These are phyloP conservation scores for Pipistrellus kuhlii DNA, from an alignment of 2,797 vertebrate genomes.

Conservation along the genomic window DNA sequence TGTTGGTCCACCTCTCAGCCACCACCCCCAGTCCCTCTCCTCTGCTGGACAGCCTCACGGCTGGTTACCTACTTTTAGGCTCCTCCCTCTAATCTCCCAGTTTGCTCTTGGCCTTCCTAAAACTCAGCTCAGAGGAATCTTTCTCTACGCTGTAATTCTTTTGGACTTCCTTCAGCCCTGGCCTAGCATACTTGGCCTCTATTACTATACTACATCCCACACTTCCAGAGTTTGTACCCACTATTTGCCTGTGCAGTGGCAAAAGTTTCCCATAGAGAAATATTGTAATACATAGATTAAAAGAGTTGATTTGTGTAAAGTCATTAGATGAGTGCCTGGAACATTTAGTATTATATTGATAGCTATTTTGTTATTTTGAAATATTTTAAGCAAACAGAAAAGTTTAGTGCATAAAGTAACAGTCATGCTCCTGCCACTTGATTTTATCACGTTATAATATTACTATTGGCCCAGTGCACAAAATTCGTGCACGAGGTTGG, in stretches of 20 bases:
- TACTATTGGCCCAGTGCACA: neutral
- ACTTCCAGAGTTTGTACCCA: neutral
- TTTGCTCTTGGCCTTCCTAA: neutral
- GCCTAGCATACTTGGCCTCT: neutral
- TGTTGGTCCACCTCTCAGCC: neutral
- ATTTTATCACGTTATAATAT: neutral
- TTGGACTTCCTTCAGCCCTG: neutral
- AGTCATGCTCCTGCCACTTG: neutral
- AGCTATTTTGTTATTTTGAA: constrained; percentile 41
- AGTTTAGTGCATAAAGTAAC: neutral
- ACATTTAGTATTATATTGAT: neutral
- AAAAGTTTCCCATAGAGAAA: neutral
- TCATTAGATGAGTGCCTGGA: neutral
- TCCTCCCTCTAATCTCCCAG: neutral
- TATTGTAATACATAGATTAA: neutral
- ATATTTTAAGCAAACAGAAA: constrained; percentile 26
- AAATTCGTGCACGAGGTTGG: too few species aligned
- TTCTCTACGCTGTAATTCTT: neutral
- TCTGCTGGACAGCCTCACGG: neutral
- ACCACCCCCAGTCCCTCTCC: neutral
- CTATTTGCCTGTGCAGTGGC: neutral
- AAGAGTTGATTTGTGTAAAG: neutral
- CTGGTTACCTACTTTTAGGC: neutral
- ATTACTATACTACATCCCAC: too few species aligned
- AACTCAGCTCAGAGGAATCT: neutral